Base-by-base conservation (phyloP, 2,113 vertebrate genomes). In the Gadus macrocephalus region DNA sequence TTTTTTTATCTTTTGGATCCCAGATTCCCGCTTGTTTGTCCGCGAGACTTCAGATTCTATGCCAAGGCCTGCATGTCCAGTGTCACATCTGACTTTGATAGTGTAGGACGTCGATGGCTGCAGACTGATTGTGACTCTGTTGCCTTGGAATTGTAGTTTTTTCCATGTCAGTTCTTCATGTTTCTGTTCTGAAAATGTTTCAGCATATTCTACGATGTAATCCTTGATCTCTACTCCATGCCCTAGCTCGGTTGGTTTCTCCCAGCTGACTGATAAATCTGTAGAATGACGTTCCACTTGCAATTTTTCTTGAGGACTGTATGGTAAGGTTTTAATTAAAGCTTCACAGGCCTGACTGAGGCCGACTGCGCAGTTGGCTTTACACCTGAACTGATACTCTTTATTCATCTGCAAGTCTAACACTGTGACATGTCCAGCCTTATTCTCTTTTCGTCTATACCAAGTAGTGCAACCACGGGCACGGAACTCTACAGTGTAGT, bases 311-410 rank as follows among this genome's bases (percentile, higher is more conserved):
- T 31, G 63, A 42, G 63, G 31, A 42, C 28, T 65, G 16, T 15
- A 19, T 11, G 63, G 63, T n/a, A 65, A 65, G 15, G 63, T 65
- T 65, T 38, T 65, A 38, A 65, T 42, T 6, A 28, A 19, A 14
- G 27, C 16, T 28, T 64, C 69, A 64, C 16, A n/a, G 60, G 70
- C 67, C 6, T 78, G 82, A 1, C 82, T 77, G 0, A 77, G 3
- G 49, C 83, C 85, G 25, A 59, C 63, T 66, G 77, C 65, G 67
- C 79, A 78, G 69, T 73, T 77, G 25, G 80, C 82, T 78, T 77
- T 77, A 64, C 71, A 83, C 60, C 71, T 74, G 75, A 86, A 71
- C 60, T 53, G 15, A 1, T 80, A 83, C 68, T 76, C 15, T 49
- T 69, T 76, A 71, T 81, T 60, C 1, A 71, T 76, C 15, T 67